Conservation (phyloP, 2,797 vertebrate species). For the Scleropages formosus region DNA sequence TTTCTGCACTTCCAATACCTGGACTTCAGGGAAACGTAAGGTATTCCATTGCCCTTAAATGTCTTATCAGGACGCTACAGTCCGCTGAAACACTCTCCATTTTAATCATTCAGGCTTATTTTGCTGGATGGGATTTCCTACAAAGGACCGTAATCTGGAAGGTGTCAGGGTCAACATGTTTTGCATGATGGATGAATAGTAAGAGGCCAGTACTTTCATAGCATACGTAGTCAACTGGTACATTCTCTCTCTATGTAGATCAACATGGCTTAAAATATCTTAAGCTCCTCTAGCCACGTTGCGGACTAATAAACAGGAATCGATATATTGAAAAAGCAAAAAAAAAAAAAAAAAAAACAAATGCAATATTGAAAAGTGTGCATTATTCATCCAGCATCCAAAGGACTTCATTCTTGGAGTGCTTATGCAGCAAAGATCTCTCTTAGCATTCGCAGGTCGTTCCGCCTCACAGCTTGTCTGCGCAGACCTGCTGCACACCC, state of each 20-base stretch:
- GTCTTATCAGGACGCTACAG: neutral
- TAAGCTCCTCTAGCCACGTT: slow-evolving; percentile 8
- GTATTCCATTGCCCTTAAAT: neutral
- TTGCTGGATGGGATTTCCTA: neutral
- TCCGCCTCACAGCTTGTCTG: neutral
- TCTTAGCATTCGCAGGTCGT: slow-evolving; percentile 18
- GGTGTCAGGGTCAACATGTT: slow-evolving; percentile 30
- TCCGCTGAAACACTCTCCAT: neutral
- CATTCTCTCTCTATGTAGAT: slow-evolving; percentile 2
- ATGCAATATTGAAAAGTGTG: slow-evolving; percentile 34
- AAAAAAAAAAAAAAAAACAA: slow-evolving; percentile 16
- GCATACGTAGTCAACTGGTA: neutral
- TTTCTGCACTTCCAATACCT: neutral
- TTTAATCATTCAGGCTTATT: slow-evolving; percentile 31
- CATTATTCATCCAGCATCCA: slow-evolving; percentile 31
- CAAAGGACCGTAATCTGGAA: neutral
- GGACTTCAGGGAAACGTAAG: neutral
- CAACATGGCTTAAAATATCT: slow-evolving; percentile 23
- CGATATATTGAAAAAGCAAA: slow-evolving; percentile 29
- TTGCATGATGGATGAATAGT: slow-evolving; percentile 18
- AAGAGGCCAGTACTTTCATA: slow-evolving; percentile 3
- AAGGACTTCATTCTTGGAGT: slow-evolving; percentile 25
- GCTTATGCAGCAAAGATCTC: slow-evolving; percentile 30
- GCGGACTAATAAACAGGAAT: slow-evolving; percentile 32
- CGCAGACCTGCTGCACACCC: neutral